Conservation (phyloP, 2,888 invertebrate species). For the Marronus borbonicus region DNA sequence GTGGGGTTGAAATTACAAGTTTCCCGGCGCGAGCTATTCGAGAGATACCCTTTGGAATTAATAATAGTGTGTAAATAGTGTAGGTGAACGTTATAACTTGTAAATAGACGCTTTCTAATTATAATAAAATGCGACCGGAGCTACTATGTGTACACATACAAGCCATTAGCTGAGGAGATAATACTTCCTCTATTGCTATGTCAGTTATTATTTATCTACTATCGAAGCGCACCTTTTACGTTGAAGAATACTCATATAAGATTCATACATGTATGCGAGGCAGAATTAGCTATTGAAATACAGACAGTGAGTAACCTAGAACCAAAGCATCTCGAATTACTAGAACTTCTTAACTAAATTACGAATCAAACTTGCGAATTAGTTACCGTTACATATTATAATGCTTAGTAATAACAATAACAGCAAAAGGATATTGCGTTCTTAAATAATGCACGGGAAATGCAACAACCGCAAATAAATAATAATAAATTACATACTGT, state of each 20-base stretch:
- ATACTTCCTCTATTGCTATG: slow-evolving; percentile 4
- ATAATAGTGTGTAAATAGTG: slow-evolving; percentile 59
- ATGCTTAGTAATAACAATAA: no score
- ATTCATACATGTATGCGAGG: not conserved
- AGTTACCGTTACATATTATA: no score
- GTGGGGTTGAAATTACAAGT: slow-evolving; percentile 58
- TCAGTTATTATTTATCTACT: slow-evolving; percentile 12
- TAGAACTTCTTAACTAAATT: no score
- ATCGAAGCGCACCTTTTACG: no score
- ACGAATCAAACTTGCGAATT: no score
- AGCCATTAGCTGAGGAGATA: slow-evolving; percentile 4
- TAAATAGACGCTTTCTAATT: slow-evolving; percentile 52
- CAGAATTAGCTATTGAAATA: not conserved
- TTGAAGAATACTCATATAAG: not conserved
- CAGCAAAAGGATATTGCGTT: no score
- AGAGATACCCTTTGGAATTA: slow-evolving; percentile 55
- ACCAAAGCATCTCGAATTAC: no score
- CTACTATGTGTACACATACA: slow-evolving; percentile 24
- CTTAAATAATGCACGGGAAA: no score
- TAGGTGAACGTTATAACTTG: slow-evolving; percentile 56
- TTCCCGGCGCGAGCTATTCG: slow-evolving; percentile 43
- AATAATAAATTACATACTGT: no score
- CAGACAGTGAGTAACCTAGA: no score
- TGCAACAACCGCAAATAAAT: no score
- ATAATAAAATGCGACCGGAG: slow-evolving; percentile 47